These are phyloP conservation scores for Scomber colias DNA, from an alignment of 2,113 vertebrate species.

Conservation along the genomic window DNA sequence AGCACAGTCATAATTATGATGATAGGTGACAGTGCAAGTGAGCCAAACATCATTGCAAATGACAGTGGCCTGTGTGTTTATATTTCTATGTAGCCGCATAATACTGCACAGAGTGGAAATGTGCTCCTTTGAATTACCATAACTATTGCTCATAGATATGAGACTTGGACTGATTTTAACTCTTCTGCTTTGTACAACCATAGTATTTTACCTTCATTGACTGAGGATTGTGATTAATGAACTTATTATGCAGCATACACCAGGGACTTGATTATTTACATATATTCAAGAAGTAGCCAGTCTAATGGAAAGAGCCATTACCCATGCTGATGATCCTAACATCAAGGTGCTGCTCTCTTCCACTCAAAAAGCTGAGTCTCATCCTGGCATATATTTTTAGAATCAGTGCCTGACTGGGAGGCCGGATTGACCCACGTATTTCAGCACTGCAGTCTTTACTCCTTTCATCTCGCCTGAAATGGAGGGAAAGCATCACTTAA, in stretches of 20 bases:
- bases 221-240: constrained; percentile 71
- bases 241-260: constrained; percentile 62
- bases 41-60: constrained; percentile 75
- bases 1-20: constrained; percentile 75
- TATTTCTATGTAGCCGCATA: constrained; percentile 55
- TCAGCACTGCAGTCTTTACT: constrained; percentile 62
- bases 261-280: constrained; percentile 73
- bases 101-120: constrained; percentile 64
- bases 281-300: constrained; percentile 60
- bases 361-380: constrained; percentile 50
- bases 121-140: constrained; percentile 71
- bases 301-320: constrained; percentile 66
- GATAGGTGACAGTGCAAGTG: constrained; percentile 80
- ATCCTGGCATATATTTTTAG: constrained; percentile 74
- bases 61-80: constrained; percentile 78
- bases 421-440: constrained; percentile 62
- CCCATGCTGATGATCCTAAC: constrained; percentile 64
- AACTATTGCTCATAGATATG: constrained; percentile 65
- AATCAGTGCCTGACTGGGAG: constrained; percentile 61
- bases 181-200: constrained; percentile 46
- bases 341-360: constrained; percentile 67
- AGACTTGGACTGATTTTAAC: constrained; percentile 56
- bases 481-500: constrained; percentile 83
- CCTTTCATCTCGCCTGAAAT: constrained; percentile 78
- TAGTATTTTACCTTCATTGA: constrained; percentile 56